Evolutionary conservation across 2,888 invertebrate species (phyloP).

Genomic region (Sphaerophoria rueppellii): DNA sequence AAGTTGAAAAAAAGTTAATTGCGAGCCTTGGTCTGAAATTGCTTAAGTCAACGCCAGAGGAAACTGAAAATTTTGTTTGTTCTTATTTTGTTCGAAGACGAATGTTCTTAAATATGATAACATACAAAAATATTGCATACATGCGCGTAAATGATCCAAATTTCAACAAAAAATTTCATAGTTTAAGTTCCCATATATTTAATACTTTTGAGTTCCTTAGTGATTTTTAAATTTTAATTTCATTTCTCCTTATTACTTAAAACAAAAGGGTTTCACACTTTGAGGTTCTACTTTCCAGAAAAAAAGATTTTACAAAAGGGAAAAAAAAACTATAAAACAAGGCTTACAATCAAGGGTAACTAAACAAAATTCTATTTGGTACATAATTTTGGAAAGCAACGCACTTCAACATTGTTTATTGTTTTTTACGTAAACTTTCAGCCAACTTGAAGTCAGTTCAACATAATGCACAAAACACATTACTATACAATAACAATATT

Average conservation of each 20-base stretch:
- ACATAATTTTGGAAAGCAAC: background rate
- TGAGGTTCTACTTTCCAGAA: background rate
- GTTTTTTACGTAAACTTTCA: conserved; percentile 30
- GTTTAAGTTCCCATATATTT: too few relatives aligned
- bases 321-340: conserved; percentile 13
- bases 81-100: too few relatives aligned
- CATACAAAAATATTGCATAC: too few relatives aligned
- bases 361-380: conserved; percentile 24
- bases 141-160: too few relatives aligned
- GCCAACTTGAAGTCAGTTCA: conserved; percentile 9
- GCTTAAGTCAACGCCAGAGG: too few relatives aligned
- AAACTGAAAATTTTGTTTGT: too few relatives aligned
- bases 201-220: background rate
- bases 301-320: background rate
- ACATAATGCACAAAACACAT: conserved; percentile 42
- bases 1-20: too few relatives aligned
- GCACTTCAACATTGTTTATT: conserved; percentile 5
- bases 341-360: conserved; percentile 1
- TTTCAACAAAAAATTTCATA: too few relatives aligned
- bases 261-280: conserved; percentile 13
- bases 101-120: too few relatives aligned
- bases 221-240: conserved; percentile 3
- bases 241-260: conserved; percentile 68
- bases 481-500: conserved; percentile 35
- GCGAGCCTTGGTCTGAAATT: too few relatives aligned